phyloP scores from a whole-genome alignment of 1,140 invertebrate genomes.

The Atta texana region DNA sequence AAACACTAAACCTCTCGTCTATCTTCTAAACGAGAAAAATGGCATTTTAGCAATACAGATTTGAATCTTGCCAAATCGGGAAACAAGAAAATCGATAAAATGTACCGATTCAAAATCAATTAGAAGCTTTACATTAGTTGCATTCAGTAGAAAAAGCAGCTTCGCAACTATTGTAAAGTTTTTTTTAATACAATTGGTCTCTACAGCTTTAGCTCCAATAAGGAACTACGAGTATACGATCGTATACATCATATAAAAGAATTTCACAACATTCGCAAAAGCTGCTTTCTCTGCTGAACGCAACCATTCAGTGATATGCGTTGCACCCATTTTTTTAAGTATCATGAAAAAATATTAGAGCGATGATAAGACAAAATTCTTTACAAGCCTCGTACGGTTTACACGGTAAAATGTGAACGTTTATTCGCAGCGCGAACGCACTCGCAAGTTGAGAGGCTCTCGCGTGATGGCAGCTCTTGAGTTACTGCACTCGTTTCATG shows the following conservation, averaged over 20 bases:
- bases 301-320: too few relatives aligned
- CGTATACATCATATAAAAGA: too few relatives aligned
- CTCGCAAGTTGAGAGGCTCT: slow-evolving; percentile 4
- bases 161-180: too few relatives aligned
- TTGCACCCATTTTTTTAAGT: not conserved
- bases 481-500: slow-evolving; percentile 39
- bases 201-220: too few relatives aligned
- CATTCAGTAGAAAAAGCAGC: too few relatives aligned
- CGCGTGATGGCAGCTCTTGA: slow-evolving; percentile 49
- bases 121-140: too few relatives aligned
- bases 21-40: not conserved
- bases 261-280: too few relatives aligned
- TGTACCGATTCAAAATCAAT: not conserved
- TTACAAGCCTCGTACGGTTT: not conserved
- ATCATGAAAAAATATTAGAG: not conserved
- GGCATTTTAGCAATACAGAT: not conserved
- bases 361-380: not conserved
- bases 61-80: not conserved
- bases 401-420: not conserved
- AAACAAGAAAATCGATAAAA: not conserved
- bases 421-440: not conserved
- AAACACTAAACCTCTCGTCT: slow-evolving; percentile 26
- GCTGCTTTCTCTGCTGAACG: too few relatives aligned
- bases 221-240: too few relatives aligned
- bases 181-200: too few relatives aligned